Evolutionary conservation across 2,797 vertebrate species (phyloP).

Genomic region (Synanceia verrucosa): DNA sequence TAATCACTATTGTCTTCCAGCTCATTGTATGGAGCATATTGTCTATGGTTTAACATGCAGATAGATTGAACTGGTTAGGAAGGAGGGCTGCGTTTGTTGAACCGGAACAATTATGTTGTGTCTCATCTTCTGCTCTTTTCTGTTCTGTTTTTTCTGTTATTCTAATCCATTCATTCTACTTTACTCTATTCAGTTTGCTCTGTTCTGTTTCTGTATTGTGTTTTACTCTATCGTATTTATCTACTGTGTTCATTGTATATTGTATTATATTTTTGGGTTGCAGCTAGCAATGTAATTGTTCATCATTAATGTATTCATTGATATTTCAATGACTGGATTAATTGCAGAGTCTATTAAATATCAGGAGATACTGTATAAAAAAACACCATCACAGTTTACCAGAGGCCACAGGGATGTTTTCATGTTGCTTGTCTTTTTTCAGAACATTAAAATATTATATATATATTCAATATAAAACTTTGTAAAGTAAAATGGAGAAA

Average conservation of each 20-base stretch:
- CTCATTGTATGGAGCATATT: constrained; percentile 43
- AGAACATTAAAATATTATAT: not conserved
- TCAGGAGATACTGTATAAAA: not conserved
- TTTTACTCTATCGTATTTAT: not conserved
- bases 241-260: not conserved
- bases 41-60: constrained; percentile 48
- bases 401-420: not conserved
- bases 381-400: not conserved
- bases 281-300: not conserved
- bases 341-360: not conserved
- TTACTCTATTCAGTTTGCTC: not conserved
- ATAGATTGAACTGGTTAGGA: constrained; percentile 48
- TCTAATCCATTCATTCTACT: not conserved
- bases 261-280: not conserved
- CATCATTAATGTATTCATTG: not conserved
- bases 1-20: constrained; percentile 64
- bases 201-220: not conserved
- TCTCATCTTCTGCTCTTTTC: not conserved
- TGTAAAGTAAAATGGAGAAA: not conserved
- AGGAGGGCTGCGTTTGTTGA: not conserved
- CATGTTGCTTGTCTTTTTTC: not conserved
- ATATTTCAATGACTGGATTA: not conserved
- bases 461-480: not conserved
- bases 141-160: not conserved
- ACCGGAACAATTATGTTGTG: not conserved